A percentile compares a stretch with the other conserved stretches of the same genome.
Conservation (phyloP, 2,888 invertebrate genomes). For the Diploptera punctata region DNA sequence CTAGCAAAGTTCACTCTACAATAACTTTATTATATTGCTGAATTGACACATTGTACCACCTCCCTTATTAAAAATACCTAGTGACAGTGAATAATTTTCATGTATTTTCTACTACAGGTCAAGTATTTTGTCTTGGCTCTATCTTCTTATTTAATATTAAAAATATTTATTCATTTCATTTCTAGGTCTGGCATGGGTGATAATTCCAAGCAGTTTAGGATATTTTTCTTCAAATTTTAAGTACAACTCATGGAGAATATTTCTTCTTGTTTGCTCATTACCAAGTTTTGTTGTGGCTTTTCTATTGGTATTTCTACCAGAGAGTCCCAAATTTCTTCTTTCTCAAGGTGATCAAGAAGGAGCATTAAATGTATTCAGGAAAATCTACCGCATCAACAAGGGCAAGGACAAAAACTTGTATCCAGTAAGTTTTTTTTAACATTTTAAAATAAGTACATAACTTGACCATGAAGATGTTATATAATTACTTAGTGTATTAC, state of each 20-base stretch:
- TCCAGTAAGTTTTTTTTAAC: slow-evolving; percentile 73
- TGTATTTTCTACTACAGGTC: too few relatives aligned
- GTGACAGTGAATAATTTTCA: too few relatives aligned
- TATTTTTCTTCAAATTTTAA: slow-evolving; percentile 70
- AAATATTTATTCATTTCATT: slow-evolving; percentile 20
- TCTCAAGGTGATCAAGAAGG: slow-evolving; percentile 80
- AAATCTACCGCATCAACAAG: slow-evolving; percentile 83
- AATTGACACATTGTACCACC: too few relatives aligned
- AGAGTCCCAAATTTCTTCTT: slow-evolving; percentile 89
- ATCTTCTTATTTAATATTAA: too few relatives aligned
- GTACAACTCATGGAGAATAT: slow-evolving; percentile 93
- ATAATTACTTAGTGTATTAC: too few relatives aligned
- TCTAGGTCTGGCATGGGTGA: slow-evolving; percentile 64
- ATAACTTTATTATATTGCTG: too few relatives aligned
- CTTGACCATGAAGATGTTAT: too few relatives aligned
- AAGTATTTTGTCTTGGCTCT: too few relatives aligned
- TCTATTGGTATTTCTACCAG: slow-evolving; percentile 82
- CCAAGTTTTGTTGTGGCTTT: slow-evolving; percentile 89
- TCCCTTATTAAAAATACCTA: too few relatives aligned
- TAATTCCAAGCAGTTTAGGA: slow-evolving; percentile 69
- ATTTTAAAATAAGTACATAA: too few relatives aligned
- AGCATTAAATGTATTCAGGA: slow-evolving; percentile 80
- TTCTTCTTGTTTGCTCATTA: slow-evolving; percentile 84
- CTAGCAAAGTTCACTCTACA: too few relatives aligned
- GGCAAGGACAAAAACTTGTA: slow-evolving; percentile 76